Evolutionary conservation across 1,140 invertebrate species (phyloP), one percentile per base, ranked within the genome.

Genomic region (Odontomachus brunneus): DNA sequence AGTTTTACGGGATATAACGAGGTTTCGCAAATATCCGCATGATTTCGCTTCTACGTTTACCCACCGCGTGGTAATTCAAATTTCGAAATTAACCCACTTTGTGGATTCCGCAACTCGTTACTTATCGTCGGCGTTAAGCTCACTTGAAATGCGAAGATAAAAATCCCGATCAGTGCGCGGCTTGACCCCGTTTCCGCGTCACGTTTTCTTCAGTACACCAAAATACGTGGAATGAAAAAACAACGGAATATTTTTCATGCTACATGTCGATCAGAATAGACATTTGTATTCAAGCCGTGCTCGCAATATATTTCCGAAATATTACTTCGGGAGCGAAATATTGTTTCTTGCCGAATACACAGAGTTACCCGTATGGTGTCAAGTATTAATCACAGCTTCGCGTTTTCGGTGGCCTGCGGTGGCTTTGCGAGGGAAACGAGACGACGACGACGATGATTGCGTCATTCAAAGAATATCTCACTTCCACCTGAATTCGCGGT

Each of bases 231-330:
- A 71, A 80, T 71, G 65, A 51, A 59, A 80, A 80, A 80, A 69
- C 75, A 80, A 49, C 65, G 69, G 65, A 80, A 80, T 80, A 80
- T 71, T 80, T 80, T 80, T 80, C 75, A 80, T 80, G 51, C 65
- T 57, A 80, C 75, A 80, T 71, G 75, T 80, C 75, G 75, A 80
- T 80, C 75, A 80, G 65, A 57, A 57, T 51, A 57, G 65, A 55
- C 75, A 80, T 80, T 80, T 80, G 75, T 80, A 80, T 80, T 80
- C 75, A 80, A 57, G 65, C 33, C 53, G 51, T 3, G 65, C 51
- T 57, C 33, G 49, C 75, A 48, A 59, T 71, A 71, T 80, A 80
- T 80, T 80, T 80, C 24, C 75, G 53, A 71, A 80, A 80, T 80
- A 80, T 80, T 69, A 78, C 75, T 80, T 57, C 53, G 69, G 22